Evolutionary conservation across 1,140 invertebrate species (phyloP), one percentile per base, ranked within the genome.

Genomic region (Ruditapes philippinarum): DNA sequence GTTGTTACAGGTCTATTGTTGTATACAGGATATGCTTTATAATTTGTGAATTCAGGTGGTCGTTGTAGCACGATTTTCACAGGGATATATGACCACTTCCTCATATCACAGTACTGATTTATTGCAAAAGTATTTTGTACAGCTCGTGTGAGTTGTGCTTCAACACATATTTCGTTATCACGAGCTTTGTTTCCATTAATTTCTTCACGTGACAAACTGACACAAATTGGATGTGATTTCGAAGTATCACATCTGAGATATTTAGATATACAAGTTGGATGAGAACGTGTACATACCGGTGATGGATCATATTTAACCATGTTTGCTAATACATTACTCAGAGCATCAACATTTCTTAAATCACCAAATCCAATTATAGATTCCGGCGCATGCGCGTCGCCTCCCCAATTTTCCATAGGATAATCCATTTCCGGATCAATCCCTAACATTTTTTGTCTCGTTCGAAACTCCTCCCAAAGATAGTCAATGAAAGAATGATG

Each of bases 401-500:
- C 25, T 38, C 89, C 89, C 42, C 49, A 83, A 36, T 85, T 70
- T 40, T 33, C 40, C 22, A 5, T 68, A 25, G 79, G 85, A 54
- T 89, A 91, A 49, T 91, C 91, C 11, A 40, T 40, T 49, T 89
- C 81, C 2, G 89, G 81, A 51, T 87, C 82, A 22, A 89, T 84
- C 0, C 89, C 89, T 17, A 81, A 2, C 38, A 90, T 94, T 85
- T 94, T 94, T 70, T 92, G 92, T 38, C 89, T 90, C 38, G 92
- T 89, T 33, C 95, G 81, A 81, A 96, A 96, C 36, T 92, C 91
- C 80, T 96, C 94, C 94, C 94, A 96, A 68, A 96, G 68, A 68
- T 91, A 93, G 70, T 96, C 95, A 28, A 96, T 89, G 90, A 96
- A 96, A 7, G 94, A 88, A 91, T 96, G 95, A 82, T 95, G 95